These are phyloP conservation scores for Labeo rohita DNA, from an alignment of 2,113 vertebrate genomes.

Conservation along the genomic window DNA sequence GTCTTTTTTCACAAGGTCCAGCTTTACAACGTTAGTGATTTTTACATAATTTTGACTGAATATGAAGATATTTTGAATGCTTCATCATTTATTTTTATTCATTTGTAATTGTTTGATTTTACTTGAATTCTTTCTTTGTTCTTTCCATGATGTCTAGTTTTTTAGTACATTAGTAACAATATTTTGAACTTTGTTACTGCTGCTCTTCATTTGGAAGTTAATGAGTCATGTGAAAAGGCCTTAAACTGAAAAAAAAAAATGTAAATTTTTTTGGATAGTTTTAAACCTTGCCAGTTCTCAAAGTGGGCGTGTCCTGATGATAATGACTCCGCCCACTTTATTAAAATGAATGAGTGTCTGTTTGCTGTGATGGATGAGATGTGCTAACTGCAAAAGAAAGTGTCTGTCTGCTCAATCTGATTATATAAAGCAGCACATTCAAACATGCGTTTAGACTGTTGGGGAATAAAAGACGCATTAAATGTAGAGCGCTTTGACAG, in stretches of 20 bases:
- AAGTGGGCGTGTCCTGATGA: neutral
- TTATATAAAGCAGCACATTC: conserved; percentile 95
- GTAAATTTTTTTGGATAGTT: too few species aligned
- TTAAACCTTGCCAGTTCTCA: neutral
- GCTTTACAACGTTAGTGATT: too few species aligned
- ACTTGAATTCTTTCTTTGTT: too few species aligned
- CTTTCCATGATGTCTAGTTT: too few species aligned
- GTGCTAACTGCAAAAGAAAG: conserved; percentile 92
- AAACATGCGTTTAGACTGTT: conserved; percentile 42
- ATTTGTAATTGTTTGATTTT: too few species aligned
- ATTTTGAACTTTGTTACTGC: neutral
- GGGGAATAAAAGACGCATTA: neutral
- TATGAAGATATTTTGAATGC: too few species aligned
- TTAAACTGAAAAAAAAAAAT: conserved; percentile 57
- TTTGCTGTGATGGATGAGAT: conserved; percentile 88
- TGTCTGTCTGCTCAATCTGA: conserved; percentile 97
- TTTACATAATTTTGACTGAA: too few species aligned
- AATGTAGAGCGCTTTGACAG: neutral
- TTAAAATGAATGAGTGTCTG: conserved; percentile 93
- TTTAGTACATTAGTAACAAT: neutral
- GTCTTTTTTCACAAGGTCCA: too few species aligned
- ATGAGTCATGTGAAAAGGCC: neutral
- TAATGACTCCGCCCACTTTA: conserved; percentile 74
- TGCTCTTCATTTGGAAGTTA: neutral
- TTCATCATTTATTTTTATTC: too few species aligned